Percentiles rank a stretch among this genome's conserved stretches.
These are phyloP conservation scores for Aplocera efformata DNA, from an alignment of 2,888 invertebrate genomes.

Conservation along the genomic window DNA sequence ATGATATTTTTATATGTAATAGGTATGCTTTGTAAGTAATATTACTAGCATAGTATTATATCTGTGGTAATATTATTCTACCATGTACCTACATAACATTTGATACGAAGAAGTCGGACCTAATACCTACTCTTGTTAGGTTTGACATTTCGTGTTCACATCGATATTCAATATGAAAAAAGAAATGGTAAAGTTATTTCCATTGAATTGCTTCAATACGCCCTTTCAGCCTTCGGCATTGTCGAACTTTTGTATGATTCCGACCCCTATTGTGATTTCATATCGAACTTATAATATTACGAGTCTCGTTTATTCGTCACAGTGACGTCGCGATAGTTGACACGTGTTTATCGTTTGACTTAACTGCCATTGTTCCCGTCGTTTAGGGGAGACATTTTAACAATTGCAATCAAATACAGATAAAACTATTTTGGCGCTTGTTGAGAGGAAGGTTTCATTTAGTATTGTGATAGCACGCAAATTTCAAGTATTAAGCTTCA, in stretches of 20 bases:
- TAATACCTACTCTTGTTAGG: not conserved
- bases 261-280: constrained; percentile 53
- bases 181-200: constrained; percentile 7
- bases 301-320: constrained; percentile 60
- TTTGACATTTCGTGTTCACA: constrained; percentile 12
- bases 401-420: constrained; percentile 30
- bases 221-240: constrained; percentile 11
- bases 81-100: too few relatives aligned
- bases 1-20: too few relatives aligned
- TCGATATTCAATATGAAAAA: constrained; percentile 3
- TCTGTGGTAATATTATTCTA: too few relatives aligned
- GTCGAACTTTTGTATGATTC: constrained; percentile 22
- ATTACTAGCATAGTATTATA: too few relatives aligned
- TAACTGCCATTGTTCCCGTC: constrained; percentile 64
- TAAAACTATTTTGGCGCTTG: constrained; percentile 22
- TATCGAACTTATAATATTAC: constrained; percentile 69
- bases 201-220: constrained; percentile 12
- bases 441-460: not conserved
- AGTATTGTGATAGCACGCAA: not conserved
- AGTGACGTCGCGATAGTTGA: constrained; percentile 67
- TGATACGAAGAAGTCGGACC: not conserved
- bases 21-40: too few relatives aligned
- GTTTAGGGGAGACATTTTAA: constrained; percentile 54
- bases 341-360: constrained; percentile 75
- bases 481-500: not conserved